phyloP scores from a whole-genome alignment of 1,140 invertebrate species.

The Heliothis subflexa region DNA sequence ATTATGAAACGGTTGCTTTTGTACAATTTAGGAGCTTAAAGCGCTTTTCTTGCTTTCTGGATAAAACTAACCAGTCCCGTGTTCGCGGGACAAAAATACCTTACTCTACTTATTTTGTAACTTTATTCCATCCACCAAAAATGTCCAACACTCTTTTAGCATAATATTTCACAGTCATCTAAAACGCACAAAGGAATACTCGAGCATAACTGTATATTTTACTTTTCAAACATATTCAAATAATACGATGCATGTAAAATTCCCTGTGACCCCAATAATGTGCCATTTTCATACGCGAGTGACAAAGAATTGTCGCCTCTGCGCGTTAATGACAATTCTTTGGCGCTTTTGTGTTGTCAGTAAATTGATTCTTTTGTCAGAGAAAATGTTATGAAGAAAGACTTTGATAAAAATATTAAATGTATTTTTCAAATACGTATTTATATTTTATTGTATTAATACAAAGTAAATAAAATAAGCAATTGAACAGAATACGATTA shows the following conservation, averaged over 20 bases:
- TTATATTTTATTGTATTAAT: too few species aligned
- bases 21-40: background rate
- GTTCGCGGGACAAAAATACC: slow-evolving; percentile 7
- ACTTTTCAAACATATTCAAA: slow-evolving; percentile 35
- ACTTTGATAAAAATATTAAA: slow-evolving; percentile 25
- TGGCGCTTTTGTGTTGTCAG: slow-evolving; percentile 38
- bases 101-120: slow-evolving; percentile 23
- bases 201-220: slow-evolving; percentile 40
- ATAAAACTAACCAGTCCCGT: slow-evolving; percentile 4
- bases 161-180: slow-evolving; percentile 39
- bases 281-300: slow-evolving; percentile 53
- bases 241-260: slow-evolving; percentile 53
- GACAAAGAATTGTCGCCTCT: slow-evolving; percentile 55
- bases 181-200: slow-evolving; percentile 42
- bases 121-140: slow-evolving; percentile 38
- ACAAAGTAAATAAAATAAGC: too few species aligned
- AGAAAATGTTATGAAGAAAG: slow-evolving; percentile 55
- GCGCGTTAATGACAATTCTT: slow-evolving; percentile 28
- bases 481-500: background rate
- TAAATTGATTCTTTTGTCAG: slow-evolving; percentile 59
- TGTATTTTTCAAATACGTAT: too few species aligned
- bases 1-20: background rate
- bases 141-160: slow-evolving; percentile 26
- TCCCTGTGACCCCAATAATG: slow-evolving; percentile 50
- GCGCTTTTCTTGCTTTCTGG: background rate